Base-by-base conservation (phyloP, 2,797 vertebrate genomes). In the Falco cherrug region DNA sequence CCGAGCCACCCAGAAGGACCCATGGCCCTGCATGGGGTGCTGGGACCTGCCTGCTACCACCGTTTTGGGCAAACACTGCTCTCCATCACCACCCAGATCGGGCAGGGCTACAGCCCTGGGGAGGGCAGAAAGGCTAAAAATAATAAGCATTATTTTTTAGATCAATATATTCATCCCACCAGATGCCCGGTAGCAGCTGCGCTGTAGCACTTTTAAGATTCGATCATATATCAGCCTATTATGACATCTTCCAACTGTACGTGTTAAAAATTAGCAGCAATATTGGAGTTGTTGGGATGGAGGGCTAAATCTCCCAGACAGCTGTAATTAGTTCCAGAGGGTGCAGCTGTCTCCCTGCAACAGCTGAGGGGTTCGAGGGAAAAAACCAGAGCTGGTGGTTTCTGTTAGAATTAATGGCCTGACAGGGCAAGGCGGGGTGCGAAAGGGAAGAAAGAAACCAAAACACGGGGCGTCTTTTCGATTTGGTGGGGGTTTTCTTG, bases 301-400 rank as follows among this genome's bases (percentile, higher is more conserved):
- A 82, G 70, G 92, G 65, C 94, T 97, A 97, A 97, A 97, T 97
- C 97, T 98, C 97, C 90, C 84, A 90, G 97, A 98, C 98, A 98
- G 98, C 97, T 98, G 98, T 94, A 97, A 98, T 98, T 96, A 93
- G 97, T 97, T 97, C 97, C 97, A 97, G 97, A 92, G 97, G 94
- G 92, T 84, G 93, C 98, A 98, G 98, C 98, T 98, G 98, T 97
- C 97, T 96, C 97, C 77, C 74, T 89, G 96, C 96, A 97, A 98
- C 98, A 98, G 98, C 98, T 98, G 98, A 97, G 96, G 95, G 91
- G 69, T 97, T 98, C 94, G 88, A 94, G 97, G 96, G 96, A 85
- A 91, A 96, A 95, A 95, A 74, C 26, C 94, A 88, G 93, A 86
- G 94, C 97, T 1, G 65, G 95, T 93, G 97, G 89, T 95, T 97